Percentiles rank a stretch among this genome's conserved stretches.
phyloP scores from a whole-genome alignment of 2,113 vertebrate species.

The Alouatta palliata region DNA sequence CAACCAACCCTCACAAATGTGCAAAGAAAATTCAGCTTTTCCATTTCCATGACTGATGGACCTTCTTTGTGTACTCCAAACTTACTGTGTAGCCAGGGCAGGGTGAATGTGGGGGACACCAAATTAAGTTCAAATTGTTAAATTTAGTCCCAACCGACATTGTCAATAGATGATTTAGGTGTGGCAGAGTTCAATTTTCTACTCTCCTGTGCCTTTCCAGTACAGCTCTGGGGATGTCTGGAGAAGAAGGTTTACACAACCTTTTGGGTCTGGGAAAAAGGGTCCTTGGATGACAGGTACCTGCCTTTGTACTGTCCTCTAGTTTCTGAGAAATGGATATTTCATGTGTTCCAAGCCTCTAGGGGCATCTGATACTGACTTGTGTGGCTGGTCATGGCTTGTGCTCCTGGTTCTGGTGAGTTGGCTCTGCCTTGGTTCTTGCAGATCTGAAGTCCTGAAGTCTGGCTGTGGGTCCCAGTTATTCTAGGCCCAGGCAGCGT shows the following conservation, averaged over 20 bases:
- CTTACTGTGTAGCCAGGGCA: neutral
- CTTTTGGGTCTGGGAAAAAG: neutral
- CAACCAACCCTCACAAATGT: neutral
- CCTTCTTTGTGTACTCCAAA: neutral
- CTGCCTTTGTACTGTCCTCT: neutral
- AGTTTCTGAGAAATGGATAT: neutral
- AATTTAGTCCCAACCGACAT: neutral
- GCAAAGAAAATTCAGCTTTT: conserved; percentile 16
- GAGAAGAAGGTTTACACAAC: neutral
- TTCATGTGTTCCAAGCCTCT: neutral
- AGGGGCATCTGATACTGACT: neutral
- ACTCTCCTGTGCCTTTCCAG: neutral
- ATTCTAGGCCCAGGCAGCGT: neutral
- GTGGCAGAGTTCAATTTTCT: neutral
- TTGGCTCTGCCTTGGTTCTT: neutral
- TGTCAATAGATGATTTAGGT: neutral
- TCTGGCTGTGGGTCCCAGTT: neutral
- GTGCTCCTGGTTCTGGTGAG: neutral
- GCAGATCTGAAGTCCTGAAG: neutral
- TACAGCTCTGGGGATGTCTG: neutral
- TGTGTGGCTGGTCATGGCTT: neutral
- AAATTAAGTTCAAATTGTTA: neutral
- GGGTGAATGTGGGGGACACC: neutral
- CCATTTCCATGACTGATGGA: neutral
- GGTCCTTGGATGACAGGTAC: neutral